These are phyloP conservation scores for Brachyopa scutellaris DNA, from an alignment of 2,888 invertebrate genomes.

Conservation along the genomic window DNA sequence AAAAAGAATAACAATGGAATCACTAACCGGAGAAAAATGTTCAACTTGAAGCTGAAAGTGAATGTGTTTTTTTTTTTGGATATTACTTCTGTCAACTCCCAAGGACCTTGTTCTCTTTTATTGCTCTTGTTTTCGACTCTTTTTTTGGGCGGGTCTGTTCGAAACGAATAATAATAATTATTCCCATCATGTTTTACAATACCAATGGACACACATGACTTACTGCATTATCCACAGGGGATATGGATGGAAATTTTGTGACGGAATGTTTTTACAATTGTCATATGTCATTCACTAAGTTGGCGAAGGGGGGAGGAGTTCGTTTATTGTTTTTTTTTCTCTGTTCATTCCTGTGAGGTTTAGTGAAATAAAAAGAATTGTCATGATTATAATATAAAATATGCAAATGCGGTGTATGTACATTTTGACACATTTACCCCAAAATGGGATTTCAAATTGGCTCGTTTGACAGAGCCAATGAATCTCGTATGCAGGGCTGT, in stretches of 20 bases:
- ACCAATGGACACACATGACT: slow-evolving; percentile 64
- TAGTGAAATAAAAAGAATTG: slow-evolving; percentile 28
- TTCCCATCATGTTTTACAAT: slow-evolving; percentile 67
- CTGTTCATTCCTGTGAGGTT: slow-evolving; percentile 19
- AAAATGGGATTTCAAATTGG: slow-evolving; percentile 27
- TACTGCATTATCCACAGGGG: slow-evolving; percentile 35
- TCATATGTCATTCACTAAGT: slow-evolving; percentile 40
- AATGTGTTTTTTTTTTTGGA: slow-evolving; percentile 18
- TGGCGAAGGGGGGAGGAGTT: background rate
- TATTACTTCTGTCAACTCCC: slow-evolving; percentile 60
- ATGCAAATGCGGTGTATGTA: background rate
- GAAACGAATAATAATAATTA: slow-evolving; percentile 70
- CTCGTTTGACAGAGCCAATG: slow-evolving; percentile 32
- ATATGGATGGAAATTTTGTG: slow-evolving; percentile 9
- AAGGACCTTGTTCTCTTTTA: slow-evolving; percentile 61
- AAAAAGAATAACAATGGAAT: slow-evolving; percentile 69
- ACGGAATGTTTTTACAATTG: slow-evolving; percentile 52
- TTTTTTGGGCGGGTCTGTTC: slow-evolving; percentile 20
- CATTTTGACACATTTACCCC: slow-evolving; percentile 34
- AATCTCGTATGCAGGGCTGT: slow-evolving; percentile 20
- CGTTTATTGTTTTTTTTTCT: background rate
- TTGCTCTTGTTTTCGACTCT: slow-evolving; percentile 50
- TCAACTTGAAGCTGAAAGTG: slow-evolving; percentile 21
- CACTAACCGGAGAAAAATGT: slow-evolving; percentile 51
- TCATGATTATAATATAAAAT: slow-evolving; percentile 32